phyloP scores from a whole-genome alignment of 2,797 vertebrate genomes.

The Darevskia mixta region DNA sequence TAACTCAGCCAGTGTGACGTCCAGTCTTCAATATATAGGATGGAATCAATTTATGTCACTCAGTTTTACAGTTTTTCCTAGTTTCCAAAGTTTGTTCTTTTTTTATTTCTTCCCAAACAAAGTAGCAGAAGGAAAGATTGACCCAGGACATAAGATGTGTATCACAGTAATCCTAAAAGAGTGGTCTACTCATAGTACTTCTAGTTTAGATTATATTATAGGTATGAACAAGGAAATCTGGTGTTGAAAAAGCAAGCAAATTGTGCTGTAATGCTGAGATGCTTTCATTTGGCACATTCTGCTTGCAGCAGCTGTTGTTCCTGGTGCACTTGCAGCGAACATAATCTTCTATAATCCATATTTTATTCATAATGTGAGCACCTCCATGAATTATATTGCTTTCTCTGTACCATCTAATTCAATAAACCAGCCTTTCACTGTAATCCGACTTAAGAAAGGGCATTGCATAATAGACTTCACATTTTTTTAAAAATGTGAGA shows the following conservation, averaged over 20 bases:
- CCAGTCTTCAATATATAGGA: background rate
- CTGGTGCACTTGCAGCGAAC: background rate
- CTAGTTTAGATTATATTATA: background rate
- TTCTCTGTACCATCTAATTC: conserved; percentile 34
- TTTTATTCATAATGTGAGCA: conserved; percentile 26
- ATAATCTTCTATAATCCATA: background rate
- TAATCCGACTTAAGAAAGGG: conserved; percentile 7
- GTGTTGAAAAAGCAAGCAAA: conserved; percentile 11
- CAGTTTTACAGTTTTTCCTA: conserved; percentile 24
- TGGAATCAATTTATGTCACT: background rate
- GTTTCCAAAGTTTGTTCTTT: background rate
- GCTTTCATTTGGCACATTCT: background rate
- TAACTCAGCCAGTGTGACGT: background rate
- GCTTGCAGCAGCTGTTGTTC: conserved; percentile 12
- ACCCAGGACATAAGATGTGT: conserved; percentile 12
- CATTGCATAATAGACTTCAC: background rate
- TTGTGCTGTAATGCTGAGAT: conserved; percentile 22
- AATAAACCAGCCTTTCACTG: background rate
- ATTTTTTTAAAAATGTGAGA: background rate
- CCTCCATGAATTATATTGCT: background rate
- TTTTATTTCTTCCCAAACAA: background rate
- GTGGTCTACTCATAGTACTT: background rate
- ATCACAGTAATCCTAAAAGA: background rate
- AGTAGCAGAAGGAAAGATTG: background rate
- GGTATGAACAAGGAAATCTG: background rate